Conservation (phyloP, 2,113 vertebrate genomes). For the Chaenogobius annularis region DNA sequence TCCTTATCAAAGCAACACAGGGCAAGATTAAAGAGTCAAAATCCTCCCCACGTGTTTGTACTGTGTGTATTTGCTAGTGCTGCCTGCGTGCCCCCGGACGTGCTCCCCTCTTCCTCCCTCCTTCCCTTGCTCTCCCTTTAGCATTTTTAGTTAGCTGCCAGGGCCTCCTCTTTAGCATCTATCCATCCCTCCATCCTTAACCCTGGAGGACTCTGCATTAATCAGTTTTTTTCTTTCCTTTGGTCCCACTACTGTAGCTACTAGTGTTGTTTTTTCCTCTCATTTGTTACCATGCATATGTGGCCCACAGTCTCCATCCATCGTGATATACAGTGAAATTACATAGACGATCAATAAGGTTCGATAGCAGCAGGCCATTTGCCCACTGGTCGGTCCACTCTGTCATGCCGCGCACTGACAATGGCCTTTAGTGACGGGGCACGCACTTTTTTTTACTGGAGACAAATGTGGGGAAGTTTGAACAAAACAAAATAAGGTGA, state of each 20-base stretch:
- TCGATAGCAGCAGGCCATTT: conserved; percentile 56
- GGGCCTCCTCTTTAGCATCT: conserved; percentile 66
- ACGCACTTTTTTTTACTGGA: conserved; percentile 9
- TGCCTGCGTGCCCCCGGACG: conserved; percentile 67
- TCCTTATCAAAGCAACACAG: conserved; percentile 77
- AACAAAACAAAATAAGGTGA: neutral
- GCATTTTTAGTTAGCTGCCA: conserved; percentile 68
- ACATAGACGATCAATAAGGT: conserved; percentile 41
- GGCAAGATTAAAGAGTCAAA: conserved; percentile 77
- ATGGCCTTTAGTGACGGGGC: conserved; percentile 39
- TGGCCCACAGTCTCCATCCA: conserved; percentile 51
- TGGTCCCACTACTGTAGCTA: conserved; percentile 45
- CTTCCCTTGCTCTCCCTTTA: conserved; percentile 53
- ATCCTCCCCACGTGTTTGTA: conserved; percentile 64
- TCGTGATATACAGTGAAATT: conserved; percentile 45
- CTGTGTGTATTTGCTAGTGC: conserved; percentile 51
- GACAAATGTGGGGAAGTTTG: conserved; percentile 5
- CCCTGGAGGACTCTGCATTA: conserved; percentile 68
- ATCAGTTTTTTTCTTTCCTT: conserved; percentile 39
- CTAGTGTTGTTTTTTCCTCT: conserved; percentile 40
- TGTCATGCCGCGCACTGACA: conserved; percentile 43
- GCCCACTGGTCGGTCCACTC: conserved; percentile 43
- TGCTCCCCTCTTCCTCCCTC: conserved; percentile 58
- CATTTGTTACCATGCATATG: conserved; percentile 66
- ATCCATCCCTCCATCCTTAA: conserved; percentile 66